Percentiles rank a stretch among this genome's conserved stretches.
These are phyloP conservation scores for Kuschelorhynchus macadamiae DNA, from an alignment of 2,888 invertebrate species.

Conservation along the genomic window DNA sequence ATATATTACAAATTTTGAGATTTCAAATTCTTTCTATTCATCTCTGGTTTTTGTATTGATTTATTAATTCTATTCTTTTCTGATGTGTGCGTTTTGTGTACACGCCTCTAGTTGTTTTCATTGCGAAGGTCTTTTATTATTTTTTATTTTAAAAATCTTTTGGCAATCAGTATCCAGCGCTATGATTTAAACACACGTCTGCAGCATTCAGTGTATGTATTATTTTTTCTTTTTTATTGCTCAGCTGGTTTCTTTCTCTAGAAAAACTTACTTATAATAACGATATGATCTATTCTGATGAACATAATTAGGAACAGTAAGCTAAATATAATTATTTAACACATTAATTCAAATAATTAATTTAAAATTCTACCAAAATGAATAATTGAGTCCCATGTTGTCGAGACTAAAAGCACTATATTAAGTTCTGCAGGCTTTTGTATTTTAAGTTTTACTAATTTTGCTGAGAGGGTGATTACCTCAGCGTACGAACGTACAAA, in stretches of 20 bases:
- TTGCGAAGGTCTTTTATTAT: too few relatives aligned
- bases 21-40: too few relatives aligned
- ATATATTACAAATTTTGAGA: too few relatives aligned
- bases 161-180: too few relatives aligned
- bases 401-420: slow-evolving; percentile 2
- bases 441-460: slow-evolving; percentile 31
- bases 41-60: too few relatives aligned
- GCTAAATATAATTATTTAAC: too few relatives aligned
- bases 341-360: background rate
- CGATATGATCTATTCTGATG: background rate
- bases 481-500: slow-evolving; percentile 38
- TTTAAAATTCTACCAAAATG: background rate
- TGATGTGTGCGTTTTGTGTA: too few relatives aligned
- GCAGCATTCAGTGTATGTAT: background rate
- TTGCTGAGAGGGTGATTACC: slow-evolving; percentile 34
- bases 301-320: too few relatives aligned
- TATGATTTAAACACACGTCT: too few relatives aligned
- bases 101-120: too few relatives aligned
- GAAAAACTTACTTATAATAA: background rate
- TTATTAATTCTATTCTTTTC: too few relatives aligned
- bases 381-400: background rate
- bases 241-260: background rate
- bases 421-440: background rate
- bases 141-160: too few relatives aligned
- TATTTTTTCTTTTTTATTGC: background rate